Percentiles rank a stretch among this genome's conserved stretches.
Conservation (phyloP, 1,140 invertebrate species). For the Triops longicaudatus region DNA sequence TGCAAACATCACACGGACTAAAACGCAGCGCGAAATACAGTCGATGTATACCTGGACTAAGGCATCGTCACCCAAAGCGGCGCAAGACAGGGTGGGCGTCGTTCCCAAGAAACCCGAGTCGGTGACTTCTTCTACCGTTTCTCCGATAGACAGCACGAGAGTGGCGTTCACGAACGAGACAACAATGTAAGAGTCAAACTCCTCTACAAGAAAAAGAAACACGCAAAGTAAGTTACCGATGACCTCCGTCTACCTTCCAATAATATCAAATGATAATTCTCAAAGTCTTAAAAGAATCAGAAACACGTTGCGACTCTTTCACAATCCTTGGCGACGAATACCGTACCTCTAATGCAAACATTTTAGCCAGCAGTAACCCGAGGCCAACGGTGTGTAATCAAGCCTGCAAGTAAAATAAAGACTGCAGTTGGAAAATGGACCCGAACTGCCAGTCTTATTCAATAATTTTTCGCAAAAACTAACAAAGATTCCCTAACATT, state of each 20-base stretch:
- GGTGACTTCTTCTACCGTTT: slow-evolving; percentile 99
- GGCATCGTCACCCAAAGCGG: slow-evolving; percentile 92
- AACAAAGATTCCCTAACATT: slow-evolving; percentile 19
- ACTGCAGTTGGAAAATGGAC: slow-evolving; percentile 56
- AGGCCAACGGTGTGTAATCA: neutral
- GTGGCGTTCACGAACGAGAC: slow-evolving; percentile 99
- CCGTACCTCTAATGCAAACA: neutral
- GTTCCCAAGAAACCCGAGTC: slow-evolving; percentile 98
- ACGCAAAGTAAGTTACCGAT: slow-evolving; percentile 20
- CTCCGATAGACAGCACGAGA: slow-evolving; percentile 96
- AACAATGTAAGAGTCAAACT: slow-evolving; percentile 99
- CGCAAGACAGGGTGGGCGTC: slow-evolving; percentile 93
- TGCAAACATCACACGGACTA: slow-evolving; percentile 3
- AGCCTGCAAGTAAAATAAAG: slow-evolving; percentile 51
- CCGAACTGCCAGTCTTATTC: slow-evolving; percentile 41
- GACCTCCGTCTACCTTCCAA: neutral
- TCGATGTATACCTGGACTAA: slow-evolving; percentile 71
- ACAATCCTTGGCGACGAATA: neutral
- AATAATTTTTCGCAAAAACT: slow-evolving; percentile 31
- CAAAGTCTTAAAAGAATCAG: neutral
- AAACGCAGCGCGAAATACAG: neutral
- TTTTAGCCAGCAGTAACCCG: slow-evolving; percentile 3
- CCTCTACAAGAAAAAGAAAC: slow-evolving; percentile 60
- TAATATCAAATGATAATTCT: neutral
- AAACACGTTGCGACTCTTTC: neutral